Base-by-base conservation (phyloP, 2,888 invertebrate genomes). In the Tinea trinotella region DNA sequence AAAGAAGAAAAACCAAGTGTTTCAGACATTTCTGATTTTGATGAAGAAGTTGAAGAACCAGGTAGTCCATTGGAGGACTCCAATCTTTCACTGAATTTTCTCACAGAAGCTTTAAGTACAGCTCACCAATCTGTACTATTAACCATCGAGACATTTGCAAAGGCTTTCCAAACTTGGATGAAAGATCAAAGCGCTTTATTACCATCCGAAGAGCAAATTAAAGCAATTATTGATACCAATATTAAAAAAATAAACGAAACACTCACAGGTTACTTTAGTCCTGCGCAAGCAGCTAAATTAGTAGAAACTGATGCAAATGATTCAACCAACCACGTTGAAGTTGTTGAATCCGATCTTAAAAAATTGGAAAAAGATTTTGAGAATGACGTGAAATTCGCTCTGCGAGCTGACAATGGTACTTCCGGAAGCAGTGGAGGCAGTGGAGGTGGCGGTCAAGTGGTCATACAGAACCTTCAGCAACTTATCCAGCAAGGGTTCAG, bases 201-300 rank as follows among this genome's bases (percentile, higher is more conserved):
- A 12, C 50, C 50, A 13, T 50, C 50, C 4, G 24, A 50, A 19
- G 24, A 24, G 12, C 50, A 50, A 24, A 22, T 50, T 12, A 50
- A 50, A 24, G 9, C 13, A 13, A 50, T 50, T n/a, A 50, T 50
- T 22, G 50, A 50, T 3, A 24, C 2, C 22, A 50, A 50, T 13
- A 67, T 84, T 5, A 59, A 65, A 1, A 76, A 76, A 57, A 59
- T 85, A 1, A 75, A 78, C 55, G 60, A 63, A 18, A 73, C 75
- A 0, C 59, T 83, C 9, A 69, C 72, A 20, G 63, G 59, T 0
- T 67, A 70, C 57, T 62, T 71, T 34, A 64, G 62, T 10, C 61
- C 67, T 3, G 64, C 65, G 3, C 36, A 53, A 36, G 57, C 57
- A 19, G 24, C 57, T 9, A 64, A 59, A 30, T 57, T 58, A 10